phyloP scores from a whole-genome alignment of 2,888 invertebrate genomes.

The Nematopogon swammerdamellus region DNA sequence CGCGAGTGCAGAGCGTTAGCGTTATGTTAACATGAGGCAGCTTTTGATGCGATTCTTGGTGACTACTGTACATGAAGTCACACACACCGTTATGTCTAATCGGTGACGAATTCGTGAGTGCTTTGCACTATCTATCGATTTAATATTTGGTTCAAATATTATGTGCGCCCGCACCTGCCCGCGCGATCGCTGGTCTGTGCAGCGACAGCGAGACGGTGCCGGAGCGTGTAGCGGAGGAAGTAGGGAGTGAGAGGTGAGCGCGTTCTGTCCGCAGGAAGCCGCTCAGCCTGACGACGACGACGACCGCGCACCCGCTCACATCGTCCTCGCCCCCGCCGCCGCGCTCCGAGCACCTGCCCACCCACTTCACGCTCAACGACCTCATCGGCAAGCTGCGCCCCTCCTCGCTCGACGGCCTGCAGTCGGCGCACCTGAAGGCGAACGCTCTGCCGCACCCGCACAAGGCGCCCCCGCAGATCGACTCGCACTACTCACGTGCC shows the following conservation, averaged over 20 bases:
- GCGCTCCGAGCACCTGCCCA: conserved; percentile 51
- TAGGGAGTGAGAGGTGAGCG: conserved; percentile 13
- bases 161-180: too few relatives aligned
- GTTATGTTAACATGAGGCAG: too few relatives aligned
- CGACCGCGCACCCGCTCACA: conserved; percentile 53
- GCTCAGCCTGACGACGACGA: conserved; percentile 55
- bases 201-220: too few relatives aligned
- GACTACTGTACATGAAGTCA: too few relatives aligned
- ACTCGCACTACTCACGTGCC: conserved; percentile 57
- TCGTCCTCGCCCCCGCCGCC: conserved; percentile 55
- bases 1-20: too few relatives aligned
- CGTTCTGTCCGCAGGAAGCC: conserved; percentile 44
- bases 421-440: conserved; percentile 45
- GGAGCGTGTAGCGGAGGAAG: too few relatives aligned
- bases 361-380: conserved; percentile 53
- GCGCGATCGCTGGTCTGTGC: too few relatives aligned
- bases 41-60: too few relatives aligned
- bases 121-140: too few relatives aligned
- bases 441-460: conserved; percentile 29
- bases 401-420: conserved; percentile 46
- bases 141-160: too few relatives aligned
- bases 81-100: too few relatives aligned
- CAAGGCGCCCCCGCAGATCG: conserved; percentile 56
- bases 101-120: too few relatives aligned
- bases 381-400: conserved; percentile 53